phyloP scores from a whole-genome alignment of 2,888 invertebrate species.

The Andrena minutula region DNA sequence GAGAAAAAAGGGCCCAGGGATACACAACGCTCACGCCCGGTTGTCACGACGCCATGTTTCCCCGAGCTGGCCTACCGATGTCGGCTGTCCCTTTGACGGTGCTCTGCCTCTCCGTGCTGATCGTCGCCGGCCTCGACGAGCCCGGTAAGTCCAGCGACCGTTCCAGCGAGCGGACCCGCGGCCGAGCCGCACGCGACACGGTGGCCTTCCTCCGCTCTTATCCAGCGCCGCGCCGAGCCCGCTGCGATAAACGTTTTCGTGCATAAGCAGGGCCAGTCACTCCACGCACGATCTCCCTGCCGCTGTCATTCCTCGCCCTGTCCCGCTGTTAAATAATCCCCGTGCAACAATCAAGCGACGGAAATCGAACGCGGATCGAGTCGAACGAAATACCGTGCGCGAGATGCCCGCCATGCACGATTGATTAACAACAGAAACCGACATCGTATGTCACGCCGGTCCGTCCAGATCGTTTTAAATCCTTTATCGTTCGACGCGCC shows the following conservation, averaged over 20 bases:
- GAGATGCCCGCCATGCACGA: conserved; percentile 50
- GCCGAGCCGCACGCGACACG: neutral
- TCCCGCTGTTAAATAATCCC: neutral
- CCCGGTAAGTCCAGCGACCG: conserved; percentile 56
- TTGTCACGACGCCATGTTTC: conserved; percentile 83
- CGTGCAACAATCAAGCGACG: neutral
- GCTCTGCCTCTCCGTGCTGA: conserved; percentile 72
- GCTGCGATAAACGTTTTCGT: conserved; percentile 17
- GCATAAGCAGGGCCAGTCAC: conserved; percentile 24
- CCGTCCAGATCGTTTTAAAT: conserved; percentile 25
- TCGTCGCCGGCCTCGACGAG: conserved; percentile 72
- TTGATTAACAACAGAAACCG: conserved; percentile 48
- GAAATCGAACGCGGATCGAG: conserved; percentile 7
- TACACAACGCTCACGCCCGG: conserved; percentile 77
- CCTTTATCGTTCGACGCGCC: conserved; percentile 23
- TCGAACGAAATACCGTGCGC: conserved; percentile 22
- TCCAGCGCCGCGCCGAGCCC: conserved; percentile 23
- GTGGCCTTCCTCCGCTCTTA: conserved; percentile 13
- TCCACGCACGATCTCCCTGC: conserved; percentile 22
- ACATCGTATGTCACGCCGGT: conserved; percentile 31
- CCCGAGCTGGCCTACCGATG: conserved; percentile 78
- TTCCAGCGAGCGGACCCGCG: neutral
- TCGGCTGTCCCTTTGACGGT: conserved; percentile 75
- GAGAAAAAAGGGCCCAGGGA: conserved; percentile 66
- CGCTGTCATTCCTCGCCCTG: conserved; percentile 39